Evolutionary conservation across 2,113 vertebrate species (phyloP).

Genomic region (Coregonus clupeaformis): DNA sequence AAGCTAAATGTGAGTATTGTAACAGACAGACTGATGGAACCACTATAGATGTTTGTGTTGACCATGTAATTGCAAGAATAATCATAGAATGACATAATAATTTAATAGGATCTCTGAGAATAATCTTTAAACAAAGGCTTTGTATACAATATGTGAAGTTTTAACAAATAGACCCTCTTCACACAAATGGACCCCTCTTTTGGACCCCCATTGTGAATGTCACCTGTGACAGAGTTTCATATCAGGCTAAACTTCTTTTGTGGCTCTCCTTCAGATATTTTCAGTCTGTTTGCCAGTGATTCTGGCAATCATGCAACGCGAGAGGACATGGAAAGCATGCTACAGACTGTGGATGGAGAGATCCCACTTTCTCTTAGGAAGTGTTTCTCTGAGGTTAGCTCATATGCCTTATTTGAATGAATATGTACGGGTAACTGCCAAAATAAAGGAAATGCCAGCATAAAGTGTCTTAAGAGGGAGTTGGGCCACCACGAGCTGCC

Average conservation of each 20-base stretch:
- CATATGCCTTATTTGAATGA: neutral
- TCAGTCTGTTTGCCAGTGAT: slow-evolving; percentile 87
- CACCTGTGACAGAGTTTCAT: neutral
- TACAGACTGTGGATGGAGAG: slow-evolving; percentile 82
- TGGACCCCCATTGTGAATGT: neutral
- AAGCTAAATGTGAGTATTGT: slow-evolving; percentile 81
- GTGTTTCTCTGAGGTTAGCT: slow-evolving; percentile 83
- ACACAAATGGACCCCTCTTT: neutral
- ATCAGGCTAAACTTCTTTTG: neutral
- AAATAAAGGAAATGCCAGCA: too few relatives aligned
- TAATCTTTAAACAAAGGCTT: too few relatives aligned
- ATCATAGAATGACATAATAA: too few relatives aligned
- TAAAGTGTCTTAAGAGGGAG: too few relatives aligned
- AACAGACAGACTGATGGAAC: neutral
- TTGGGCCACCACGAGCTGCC: too few relatives aligned
- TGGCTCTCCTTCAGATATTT: slow-evolving; percentile 76
- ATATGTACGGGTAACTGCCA: neutral
- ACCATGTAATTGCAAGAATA: neutral
- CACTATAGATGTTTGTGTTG: neutral
- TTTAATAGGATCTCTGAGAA: too few relatives aligned
- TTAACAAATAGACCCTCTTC: neutral
- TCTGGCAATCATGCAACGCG: slow-evolving; percentile 84
- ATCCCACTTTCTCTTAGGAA: slow-evolving; percentile 83
- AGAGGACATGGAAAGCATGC: slow-evolving; percentile 88
- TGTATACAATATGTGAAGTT: too few relatives aligned